phyloP scores from a whole-genome alignment of 2,888 invertebrate genomes.

The Zhengitettix transpicula region DNA sequence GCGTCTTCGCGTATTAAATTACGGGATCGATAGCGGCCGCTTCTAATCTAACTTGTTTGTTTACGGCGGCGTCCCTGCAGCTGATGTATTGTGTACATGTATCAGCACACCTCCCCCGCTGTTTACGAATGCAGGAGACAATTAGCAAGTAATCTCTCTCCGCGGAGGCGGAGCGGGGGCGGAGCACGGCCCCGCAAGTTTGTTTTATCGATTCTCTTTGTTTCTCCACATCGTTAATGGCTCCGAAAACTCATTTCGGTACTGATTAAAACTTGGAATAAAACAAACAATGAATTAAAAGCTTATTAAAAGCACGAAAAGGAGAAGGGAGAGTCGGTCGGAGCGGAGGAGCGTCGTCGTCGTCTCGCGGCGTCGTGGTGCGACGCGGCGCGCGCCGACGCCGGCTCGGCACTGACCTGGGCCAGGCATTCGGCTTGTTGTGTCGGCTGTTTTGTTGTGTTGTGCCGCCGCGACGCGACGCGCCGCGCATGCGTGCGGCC shows the following conservation, averaged over 20 bases:
- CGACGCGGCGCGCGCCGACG: not conserved
- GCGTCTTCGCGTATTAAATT: not conserved
- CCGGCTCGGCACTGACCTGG: not conserved
- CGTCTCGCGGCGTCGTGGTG: not conserved
- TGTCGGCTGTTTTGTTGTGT: not conserved
- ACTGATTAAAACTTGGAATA: constrained; percentile 16
- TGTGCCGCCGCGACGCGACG: too few species aligned
- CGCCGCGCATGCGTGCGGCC: too few species aligned
- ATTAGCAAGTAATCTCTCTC: constrained; percentile 15
- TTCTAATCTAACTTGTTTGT: constrained; percentile 12
- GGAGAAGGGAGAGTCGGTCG: constrained; percentile 12
- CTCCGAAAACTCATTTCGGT: constrained; percentile 16
- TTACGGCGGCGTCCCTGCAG: constrained; percentile 1
- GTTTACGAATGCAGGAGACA: constrained; percentile 16
- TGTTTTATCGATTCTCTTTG: constrained; percentile 16
- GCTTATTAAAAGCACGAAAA: constrained; percentile 16
- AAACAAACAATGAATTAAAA: constrained; percentile 16
- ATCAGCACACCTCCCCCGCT: constrained; percentile 7
- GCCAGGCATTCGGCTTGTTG: not conserved
- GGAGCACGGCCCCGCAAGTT: constrained; percentile 12
- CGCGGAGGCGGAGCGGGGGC: constrained; percentile 9
- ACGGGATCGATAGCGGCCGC: constrained; percentile 7
- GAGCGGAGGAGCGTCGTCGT: constrained; percentile 2
- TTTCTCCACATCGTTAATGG: constrained; percentile 16
- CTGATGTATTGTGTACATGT: constrained; percentile 9